Percentiles rank a stretch among this genome's conserved stretches.
phyloP scores from a whole-genome alignment of 2,113 vertebrate genomes.

The Typhlomys cinereus region DNA sequence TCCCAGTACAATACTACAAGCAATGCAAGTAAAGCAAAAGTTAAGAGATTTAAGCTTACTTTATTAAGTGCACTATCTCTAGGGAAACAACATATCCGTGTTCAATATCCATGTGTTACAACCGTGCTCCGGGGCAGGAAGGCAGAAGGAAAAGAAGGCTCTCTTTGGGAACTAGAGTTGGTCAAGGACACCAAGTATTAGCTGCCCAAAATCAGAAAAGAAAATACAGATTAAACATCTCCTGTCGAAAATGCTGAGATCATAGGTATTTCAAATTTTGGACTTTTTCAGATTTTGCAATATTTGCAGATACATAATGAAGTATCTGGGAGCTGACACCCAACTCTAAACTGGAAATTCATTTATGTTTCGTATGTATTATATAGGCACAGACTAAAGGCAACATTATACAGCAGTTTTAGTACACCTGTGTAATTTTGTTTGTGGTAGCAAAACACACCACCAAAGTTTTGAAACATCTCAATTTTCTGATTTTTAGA shows the following conservation, averaged over 20 bases:
- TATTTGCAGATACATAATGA: background rate
- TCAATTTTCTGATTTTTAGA: background rate
- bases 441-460: background rate
- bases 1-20: background rate
- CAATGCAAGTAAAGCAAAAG: slow-evolving; percentile 1
- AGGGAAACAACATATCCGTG: background rate
- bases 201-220: background rate
- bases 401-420: background rate
- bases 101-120: background rate
- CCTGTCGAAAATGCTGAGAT: background rate
- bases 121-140: background rate
- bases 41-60: background rate
- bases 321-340: background rate
- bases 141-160: background rate
- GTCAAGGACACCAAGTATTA: background rate
- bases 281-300: background rate
- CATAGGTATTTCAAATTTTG: background rate
- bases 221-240: background rate
- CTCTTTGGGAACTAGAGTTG: background rate
- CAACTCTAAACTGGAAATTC: background rate
- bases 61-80: background rate
- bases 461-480: background rate
- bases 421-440: background rate
- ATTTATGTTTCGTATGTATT: background rate
- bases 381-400: background rate